These are phyloP conservation scores for Plusia festucae DNA, from an alignment of 2,888 invertebrate species.

Conservation along the genomic window DNA sequence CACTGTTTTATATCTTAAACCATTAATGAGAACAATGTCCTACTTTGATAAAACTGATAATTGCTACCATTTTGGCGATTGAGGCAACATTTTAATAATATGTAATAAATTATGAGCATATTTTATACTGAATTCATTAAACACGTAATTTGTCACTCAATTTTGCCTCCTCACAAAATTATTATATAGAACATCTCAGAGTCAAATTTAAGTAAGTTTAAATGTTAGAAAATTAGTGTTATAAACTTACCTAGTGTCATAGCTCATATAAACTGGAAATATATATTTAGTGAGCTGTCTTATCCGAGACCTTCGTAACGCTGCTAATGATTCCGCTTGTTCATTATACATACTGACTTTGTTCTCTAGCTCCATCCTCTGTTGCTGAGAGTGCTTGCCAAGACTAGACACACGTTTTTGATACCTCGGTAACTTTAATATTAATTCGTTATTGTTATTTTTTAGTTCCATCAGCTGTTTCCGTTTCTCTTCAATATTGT, in stretches of 20 bases:
- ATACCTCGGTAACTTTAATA: constrained; percentile 80
- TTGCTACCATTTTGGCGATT: not conserved
- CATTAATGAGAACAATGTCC: constrained; percentile 3
- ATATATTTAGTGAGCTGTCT: constrained; percentile 83
- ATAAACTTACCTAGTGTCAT: constrained; percentile 79
- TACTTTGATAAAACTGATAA: constrained; percentile 3
- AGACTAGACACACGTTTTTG: constrained; percentile 81
- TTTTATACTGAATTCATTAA: not conserved
- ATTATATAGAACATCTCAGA: too few relatives aligned
- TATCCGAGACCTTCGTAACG: constrained; percentile 79
- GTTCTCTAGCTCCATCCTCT: constrained; percentile 75
- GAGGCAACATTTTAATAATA: not conserved
- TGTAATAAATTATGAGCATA: too few relatives aligned
- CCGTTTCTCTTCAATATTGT: constrained; percentile 75
- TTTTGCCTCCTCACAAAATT: too few relatives aligned
- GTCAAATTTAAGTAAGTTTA: too few relatives aligned
- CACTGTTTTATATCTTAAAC: not conserved
- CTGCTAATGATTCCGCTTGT: constrained; percentile 73
- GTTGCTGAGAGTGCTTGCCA: constrained; percentile 75
- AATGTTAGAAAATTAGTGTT: too few relatives aligned
- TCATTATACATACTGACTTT: constrained; percentile 73
- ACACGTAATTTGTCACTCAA: too few relatives aligned
- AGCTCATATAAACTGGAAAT: constrained; percentile 85
- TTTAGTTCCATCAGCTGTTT: constrained; percentile 70
- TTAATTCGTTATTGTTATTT: constrained; percentile 77